phyloP scores from a whole-genome alignment of 2,888 invertebrate species.

The Aphidoletes aphidimyza region DNA sequence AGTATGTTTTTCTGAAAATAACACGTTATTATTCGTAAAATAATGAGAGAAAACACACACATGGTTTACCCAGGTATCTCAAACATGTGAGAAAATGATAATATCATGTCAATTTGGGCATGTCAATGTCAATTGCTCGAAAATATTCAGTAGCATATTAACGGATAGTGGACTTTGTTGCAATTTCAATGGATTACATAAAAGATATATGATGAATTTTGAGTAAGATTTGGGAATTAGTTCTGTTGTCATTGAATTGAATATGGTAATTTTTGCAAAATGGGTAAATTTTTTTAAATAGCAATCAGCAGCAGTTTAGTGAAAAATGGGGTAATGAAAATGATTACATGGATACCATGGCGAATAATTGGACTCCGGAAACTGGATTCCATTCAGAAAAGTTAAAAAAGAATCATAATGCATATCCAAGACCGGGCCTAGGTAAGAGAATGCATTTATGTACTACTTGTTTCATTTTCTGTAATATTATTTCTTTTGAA shows the following conservation, averaged over 20 bases:
- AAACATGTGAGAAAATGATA: slow-evolving; percentile 81
- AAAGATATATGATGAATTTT: too few species aligned
- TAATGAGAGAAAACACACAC: too few species aligned
- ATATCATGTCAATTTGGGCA: slow-evolving; percentile 77
- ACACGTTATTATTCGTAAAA: background rate
- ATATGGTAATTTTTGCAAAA: too few species aligned
- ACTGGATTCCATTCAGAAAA: slow-evolving; percentile 69
- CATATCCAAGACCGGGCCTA: slow-evolving; percentile 12
- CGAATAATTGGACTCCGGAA: slow-evolving; percentile 82
- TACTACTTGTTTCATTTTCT: too few species aligned
- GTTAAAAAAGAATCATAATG: background rate
- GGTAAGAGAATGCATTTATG: too few species aligned
- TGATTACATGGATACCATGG: slow-evolving; percentile 57
- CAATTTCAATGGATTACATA: slow-evolving; percentile 82
- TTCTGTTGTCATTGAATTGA: background rate
- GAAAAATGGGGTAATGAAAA: background rate
- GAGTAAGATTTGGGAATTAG: background rate
- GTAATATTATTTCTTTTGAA: background rate
- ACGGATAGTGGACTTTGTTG: slow-evolving; percentile 89
- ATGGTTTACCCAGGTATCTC: slow-evolving; percentile 72
- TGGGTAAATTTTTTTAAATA: too few species aligned
- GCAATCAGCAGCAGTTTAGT: too few species aligned
- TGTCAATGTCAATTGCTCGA: slow-evolving; percentile 71
- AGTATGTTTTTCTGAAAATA: too few species aligned
- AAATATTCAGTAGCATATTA: slow-evolving; percentile 78